These are phyloP conservation scores for Tautogolabrus adspersus DNA, from an alignment of 2,113 vertebrate genomes.

Conservation along the genomic window DNA sequence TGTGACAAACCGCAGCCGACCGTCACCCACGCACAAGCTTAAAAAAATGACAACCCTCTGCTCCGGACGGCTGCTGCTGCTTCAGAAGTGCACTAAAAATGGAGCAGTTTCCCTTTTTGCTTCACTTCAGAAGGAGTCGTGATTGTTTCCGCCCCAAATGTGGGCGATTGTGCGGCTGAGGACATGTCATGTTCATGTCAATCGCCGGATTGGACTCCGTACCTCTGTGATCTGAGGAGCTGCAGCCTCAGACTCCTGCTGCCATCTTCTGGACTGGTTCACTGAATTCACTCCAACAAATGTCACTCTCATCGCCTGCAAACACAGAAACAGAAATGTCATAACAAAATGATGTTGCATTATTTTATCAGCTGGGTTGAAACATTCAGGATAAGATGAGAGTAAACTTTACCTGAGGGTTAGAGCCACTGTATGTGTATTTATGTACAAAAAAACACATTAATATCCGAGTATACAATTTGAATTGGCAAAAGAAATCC, in stretches of 20 bases:
- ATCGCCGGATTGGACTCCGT: slow-evolving; percentile 69
- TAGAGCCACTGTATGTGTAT: no score
- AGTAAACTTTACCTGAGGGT: no score
- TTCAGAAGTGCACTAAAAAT: slow-evolving; percentile 64
- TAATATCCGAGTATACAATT: no score
- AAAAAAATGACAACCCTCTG: slow-evolving; percentile 83
- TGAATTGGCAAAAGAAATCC: no score
- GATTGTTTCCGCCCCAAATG: slow-evolving; percentile 76
- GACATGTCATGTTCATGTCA: slow-evolving; percentile 73
- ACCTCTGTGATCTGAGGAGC: slow-evolving; percentile 80
- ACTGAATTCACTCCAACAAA: background rate
- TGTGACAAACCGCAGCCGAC: slow-evolving; percentile 80
- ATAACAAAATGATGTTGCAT: background rate
- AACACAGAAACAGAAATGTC: slow-evolving; percentile 11
- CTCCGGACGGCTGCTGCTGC: slow-evolving; percentile 57
- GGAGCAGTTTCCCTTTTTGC: slow-evolving; percentile 60
- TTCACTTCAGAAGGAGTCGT: slow-evolving; percentile 66
- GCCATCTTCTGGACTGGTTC: slow-evolving; percentile 68
- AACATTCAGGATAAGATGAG: background rate
- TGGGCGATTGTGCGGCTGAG: slow-evolving; percentile 74
- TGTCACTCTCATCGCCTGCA: slow-evolving; percentile 1
- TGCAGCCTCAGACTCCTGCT: slow-evolving; percentile 52
- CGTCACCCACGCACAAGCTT: slow-evolving; percentile 79
- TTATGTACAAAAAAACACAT: no score
- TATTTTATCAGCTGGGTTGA: background rate